A percentile compares a stretch with the other conserved stretches of the same genome.
These are phyloP conservation scores for Pelmatolapia mariae DNA, from an alignment of 2,113 vertebrate species.

Conservation along the genomic window DNA sequence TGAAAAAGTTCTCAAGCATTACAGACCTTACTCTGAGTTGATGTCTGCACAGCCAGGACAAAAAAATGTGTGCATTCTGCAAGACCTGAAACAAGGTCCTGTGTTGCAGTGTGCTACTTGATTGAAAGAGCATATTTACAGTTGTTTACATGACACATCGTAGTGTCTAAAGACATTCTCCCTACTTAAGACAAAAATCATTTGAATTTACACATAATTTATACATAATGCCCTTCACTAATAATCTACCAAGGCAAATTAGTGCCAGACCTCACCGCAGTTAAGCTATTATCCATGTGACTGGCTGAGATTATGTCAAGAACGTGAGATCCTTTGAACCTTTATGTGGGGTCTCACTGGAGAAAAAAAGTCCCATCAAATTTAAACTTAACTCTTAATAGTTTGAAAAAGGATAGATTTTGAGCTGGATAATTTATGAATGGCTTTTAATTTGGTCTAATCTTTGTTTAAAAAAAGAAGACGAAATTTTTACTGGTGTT, in stretches of 20 bases:
- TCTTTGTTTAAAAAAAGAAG: background rate
- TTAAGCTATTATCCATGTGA: background rate
- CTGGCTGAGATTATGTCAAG: background rate
- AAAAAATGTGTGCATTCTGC: no score
- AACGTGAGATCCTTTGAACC: background rate
- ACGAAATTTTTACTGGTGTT: background rate
- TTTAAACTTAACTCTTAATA: background rate
- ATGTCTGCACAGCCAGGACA: no score
- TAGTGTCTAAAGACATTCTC: no score
- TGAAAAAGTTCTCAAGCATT: no score
- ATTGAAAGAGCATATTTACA: no score
- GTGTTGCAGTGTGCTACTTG: no score
- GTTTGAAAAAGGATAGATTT: background rate
- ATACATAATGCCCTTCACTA: no score
- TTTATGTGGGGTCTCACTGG: background rate
- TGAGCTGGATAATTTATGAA: background rate
- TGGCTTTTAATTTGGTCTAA: background rate
- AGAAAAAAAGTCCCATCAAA: background rate
- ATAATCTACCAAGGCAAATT: background rate
- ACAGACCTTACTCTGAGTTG: no score
- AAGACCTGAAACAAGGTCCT: no score
- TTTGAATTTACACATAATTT: no score
- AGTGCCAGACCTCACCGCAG: background rate
- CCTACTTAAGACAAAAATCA: no score
- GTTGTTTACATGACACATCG: no score